Evolutionary conservation across 2,113 vertebrate species (phyloP).

Genomic region (Poeciliopsis occidentalis): DNA sequence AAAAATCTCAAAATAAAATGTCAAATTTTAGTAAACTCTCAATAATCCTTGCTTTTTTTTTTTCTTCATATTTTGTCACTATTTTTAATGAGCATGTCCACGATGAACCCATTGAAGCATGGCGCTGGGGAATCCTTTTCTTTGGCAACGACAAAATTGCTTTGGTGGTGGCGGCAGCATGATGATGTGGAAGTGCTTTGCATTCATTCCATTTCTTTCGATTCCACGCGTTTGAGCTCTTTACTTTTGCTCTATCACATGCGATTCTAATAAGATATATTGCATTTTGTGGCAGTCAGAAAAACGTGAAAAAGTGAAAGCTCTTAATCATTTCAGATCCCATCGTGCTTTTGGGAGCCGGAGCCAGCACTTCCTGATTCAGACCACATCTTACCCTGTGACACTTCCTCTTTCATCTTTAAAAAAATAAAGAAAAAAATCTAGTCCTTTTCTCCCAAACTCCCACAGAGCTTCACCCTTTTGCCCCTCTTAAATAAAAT

Average conservation of each 20-base stretch:
- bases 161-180: background rate
- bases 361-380: conserved; percentile 55
- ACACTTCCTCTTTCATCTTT: conserved; percentile 55
- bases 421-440: conserved; percentile 39
- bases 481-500: background rate
- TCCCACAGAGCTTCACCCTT: conserved; percentile 19
- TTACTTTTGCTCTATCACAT: too few species aligned
- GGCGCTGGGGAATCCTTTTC: too few species aligned
- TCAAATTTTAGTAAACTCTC: background rate
- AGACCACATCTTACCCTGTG: conserved; percentile 45
- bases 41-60: too few species aligned
- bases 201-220: too few species aligned
- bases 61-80: too few species aligned
- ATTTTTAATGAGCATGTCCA: too few species aligned
- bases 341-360: conserved; percentile 16
- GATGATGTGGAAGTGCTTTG: background rate
- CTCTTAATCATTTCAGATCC: conserved; percentile 57
- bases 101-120: too few species aligned
- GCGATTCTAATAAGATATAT: too few species aligned
- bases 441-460: conserved; percentile 21
- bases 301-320: background rate
- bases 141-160: background rate
- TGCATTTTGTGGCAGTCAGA: too few species aligned
- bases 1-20: background rate
- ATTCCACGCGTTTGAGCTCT: too few species aligned